phyloP scores from a whole-genome alignment of 2,113 vertebrate species.

The Phrynocephalus versicolor region DNA sequence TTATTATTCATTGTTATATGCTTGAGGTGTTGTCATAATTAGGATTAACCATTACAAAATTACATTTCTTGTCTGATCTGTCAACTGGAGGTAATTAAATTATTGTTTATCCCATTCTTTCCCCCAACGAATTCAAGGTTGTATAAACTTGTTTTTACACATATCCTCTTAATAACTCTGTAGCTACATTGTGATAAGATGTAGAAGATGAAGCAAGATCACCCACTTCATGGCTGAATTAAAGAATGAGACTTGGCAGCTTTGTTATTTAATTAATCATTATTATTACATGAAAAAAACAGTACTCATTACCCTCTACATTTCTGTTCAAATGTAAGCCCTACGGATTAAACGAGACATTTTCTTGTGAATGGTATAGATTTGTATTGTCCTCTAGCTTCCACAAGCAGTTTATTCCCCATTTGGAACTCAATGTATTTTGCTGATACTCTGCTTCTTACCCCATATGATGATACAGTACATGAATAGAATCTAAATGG shows the following conservation, averaged over 20 bases:
- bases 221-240: too few species aligned
- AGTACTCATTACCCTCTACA: not conserved
- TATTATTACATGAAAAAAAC: not conserved
- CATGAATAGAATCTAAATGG: not conserved
- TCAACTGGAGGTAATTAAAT: not conserved
- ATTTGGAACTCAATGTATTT: not conserved
- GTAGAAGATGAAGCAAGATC: too few species aligned
- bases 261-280: too few species aligned
- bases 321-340: not conserved
- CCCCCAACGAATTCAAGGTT: not conserved
- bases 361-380: not conserved
- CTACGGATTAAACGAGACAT: not conserved
- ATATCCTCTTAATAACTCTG: too few species aligned
- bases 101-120: too few species aligned
- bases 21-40: not conserved
- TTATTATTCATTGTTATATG: not conserved
- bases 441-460: not conserved
- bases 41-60: not conserved
- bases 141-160: not conserved
- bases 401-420: not conserved
- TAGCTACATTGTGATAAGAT: too few species aligned
- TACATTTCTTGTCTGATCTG: not conserved
- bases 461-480: not conserved
- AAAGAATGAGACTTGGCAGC: too few species aligned
- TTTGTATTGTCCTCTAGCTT: not conserved